Evolutionary conservation across 2,797 vertebrate genomes (phyloP).

Genomic region (Eutrigla gurnardus): DNA sequence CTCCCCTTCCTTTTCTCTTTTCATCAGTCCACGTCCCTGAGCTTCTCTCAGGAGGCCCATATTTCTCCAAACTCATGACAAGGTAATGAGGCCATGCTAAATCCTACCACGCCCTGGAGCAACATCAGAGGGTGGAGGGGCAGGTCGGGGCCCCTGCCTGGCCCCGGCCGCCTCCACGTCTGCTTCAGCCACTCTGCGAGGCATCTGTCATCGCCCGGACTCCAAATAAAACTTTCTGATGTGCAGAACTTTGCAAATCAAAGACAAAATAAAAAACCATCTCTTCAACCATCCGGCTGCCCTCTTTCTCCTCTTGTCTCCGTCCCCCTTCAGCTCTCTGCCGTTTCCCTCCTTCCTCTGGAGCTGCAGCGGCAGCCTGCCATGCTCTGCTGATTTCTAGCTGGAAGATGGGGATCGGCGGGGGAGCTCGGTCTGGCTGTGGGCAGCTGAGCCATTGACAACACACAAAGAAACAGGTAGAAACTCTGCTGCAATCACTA

Average conservation of each 20-base stretch:
- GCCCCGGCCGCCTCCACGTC: conserved; percentile 52
- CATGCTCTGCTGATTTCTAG: conserved; percentile 86
- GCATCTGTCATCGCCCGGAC: conserved; percentile 38
- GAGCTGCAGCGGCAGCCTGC: conserved; percentile 73
- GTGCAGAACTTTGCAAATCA: conserved; percentile 24
- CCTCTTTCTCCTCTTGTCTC: conserved; percentile 33
- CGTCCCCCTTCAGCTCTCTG: conserved; percentile 25
- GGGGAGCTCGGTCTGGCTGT: conserved; percentile 81
- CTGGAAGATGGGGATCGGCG: conserved; percentile 79
- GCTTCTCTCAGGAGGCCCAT: conserved; percentile 74
- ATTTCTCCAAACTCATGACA: conserved; percentile 82
- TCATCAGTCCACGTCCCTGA: conserved; percentile 73
- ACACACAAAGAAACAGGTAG: conserved; percentile 33
- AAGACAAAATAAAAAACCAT: conserved; percentile 7
- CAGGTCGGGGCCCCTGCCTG: conserved; percentile 46
- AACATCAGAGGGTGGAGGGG: conserved; percentile 74
- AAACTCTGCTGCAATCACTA: conserved; percentile 33
- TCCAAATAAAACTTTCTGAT: conserved; percentile 57
- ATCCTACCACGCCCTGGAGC: conserved; percentile 77
- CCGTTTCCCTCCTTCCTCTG: conserved; percentile 44
- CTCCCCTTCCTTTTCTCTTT: conserved; percentile 61
- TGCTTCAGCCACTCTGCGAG: conserved; percentile 23
- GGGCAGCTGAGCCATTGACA: conserved; percentile 74
- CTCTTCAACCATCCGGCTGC: conserved; percentile 4
- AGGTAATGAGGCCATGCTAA: conserved; percentile 84